Percentiles rank a stretch among this genome's conserved stretches.
phyloP scores from a whole-genome alignment of 2,797 vertebrate species.

The Euthynnus affinis region DNA sequence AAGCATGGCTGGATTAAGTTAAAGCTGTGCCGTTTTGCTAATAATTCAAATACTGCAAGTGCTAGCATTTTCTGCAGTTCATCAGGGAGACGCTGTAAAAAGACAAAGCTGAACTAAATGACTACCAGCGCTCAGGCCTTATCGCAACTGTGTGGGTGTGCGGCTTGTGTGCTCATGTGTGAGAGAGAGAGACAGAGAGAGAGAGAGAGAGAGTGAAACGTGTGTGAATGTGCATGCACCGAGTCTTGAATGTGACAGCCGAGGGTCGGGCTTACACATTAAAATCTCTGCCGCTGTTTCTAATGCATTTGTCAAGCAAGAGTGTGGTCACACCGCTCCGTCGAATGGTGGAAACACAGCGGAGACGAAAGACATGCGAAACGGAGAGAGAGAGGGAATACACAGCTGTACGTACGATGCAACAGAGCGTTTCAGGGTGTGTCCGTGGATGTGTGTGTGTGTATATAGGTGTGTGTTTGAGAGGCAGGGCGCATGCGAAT shows the following conservation, averaged over 20 bases:
- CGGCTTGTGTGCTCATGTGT: constrained; percentile 40
- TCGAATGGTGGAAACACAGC: not conserved
- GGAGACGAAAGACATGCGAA: constrained; percentile 11
- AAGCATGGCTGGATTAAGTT: constrained; percentile 69
- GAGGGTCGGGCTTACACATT: constrained; percentile 51
- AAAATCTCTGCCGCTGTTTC: constrained; percentile 56
- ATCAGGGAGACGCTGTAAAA: constrained; percentile 65
- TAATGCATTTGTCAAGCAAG: constrained; percentile 56
- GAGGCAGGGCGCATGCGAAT: not conserved
- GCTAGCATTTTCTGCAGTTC: constrained; percentile 70
- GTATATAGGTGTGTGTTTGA: not conserved
- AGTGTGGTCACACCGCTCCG: constrained; percentile 27
- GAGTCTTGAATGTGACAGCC: constrained; percentile 58
- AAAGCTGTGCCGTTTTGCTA: constrained; percentile 69
- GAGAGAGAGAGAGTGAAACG: not conserved
- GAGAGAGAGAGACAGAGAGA: not conserved
- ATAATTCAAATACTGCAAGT: constrained; percentile 77
- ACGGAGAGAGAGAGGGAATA: constrained; percentile 7
- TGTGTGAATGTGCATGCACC: constrained; percentile 9
- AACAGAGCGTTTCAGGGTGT: constrained; percentile 38
- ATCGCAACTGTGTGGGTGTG: constrained; percentile 74
- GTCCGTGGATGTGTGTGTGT: constrained; percentile 38
- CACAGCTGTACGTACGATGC: constrained; percentile 6
- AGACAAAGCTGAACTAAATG: constrained; percentile 81
- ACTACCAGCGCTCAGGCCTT: constrained; percentile 70